Percentiles rank a stretch among this genome's conserved stretches.
phyloP scores from a whole-genome alignment of 1,140 invertebrate genomes.

The Eupristina koningsbergeri region DNA sequence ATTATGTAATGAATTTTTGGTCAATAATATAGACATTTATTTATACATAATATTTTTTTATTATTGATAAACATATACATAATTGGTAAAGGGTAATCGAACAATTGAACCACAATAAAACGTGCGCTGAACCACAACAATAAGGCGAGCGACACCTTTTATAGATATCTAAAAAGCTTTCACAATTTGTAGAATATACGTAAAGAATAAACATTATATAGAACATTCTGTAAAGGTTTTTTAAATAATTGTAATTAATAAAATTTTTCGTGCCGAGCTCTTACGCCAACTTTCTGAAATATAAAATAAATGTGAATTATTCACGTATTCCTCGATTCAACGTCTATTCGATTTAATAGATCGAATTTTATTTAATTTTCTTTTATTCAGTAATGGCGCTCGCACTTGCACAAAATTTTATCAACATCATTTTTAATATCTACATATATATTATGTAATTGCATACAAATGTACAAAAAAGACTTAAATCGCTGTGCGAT shows the following conservation, averaged over 20 bases:
- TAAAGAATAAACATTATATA: slow-evolving; percentile 27
- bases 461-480: slow-evolving; percentile 67
- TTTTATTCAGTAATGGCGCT: slow-evolving; percentile 4
- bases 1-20: not conserved
- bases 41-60: not conserved
- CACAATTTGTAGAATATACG: slow-evolving; percentile 35
- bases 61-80: slow-evolving; percentile 48
- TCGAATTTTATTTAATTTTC: not conserved
- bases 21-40: not conserved
- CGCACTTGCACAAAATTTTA: slow-evolving; percentile 13
- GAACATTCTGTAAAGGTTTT: slow-evolving; percentile 24
- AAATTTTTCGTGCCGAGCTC: slow-evolving; percentile 21
- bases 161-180: slow-evolving; percentile 36
- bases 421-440: slow-evolving; percentile 45
- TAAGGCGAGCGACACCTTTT: slow-evolving; percentile 20
- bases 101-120: slow-evolving; percentile 48
- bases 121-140: slow-evolving; percentile 37
- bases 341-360: not conserved
- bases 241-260: not conserved
- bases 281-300: slow-evolving; percentile 4
- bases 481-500: slow-evolving; percentile 53
- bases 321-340: too few relatives aligned
- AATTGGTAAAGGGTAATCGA: slow-evolving; percentile 45
- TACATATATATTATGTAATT: slow-evolving; percentile 62
- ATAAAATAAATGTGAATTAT: too few relatives aligned